Evolutionary conservation across 2,797 vertebrate genomes (phyloP).

Genomic region (Eutrigla gurnardus): DNA sequence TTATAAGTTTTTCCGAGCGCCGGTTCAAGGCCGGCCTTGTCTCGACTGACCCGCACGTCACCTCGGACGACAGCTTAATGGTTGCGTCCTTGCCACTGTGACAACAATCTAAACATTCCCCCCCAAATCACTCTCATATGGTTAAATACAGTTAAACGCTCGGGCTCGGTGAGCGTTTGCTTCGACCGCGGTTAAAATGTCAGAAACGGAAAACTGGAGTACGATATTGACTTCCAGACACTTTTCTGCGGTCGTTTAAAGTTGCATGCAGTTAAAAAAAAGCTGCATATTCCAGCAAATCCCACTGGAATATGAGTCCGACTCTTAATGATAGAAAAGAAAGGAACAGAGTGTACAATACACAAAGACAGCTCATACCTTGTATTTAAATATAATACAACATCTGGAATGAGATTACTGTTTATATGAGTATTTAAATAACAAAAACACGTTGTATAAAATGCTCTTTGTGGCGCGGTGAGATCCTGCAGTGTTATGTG

Average conservation of each 20-base stretch:
- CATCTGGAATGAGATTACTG: not conserved
- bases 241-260: slow-evolving; percentile 1
- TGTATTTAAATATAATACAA: no score
- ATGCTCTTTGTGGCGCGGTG: not conserved
- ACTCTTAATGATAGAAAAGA: not conserved
- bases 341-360: no score
- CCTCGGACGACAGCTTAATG: slow-evolving; percentile 79
- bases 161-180: slow-evolving; percentile 23
- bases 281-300: not conserved
- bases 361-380: not conserved
- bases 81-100: slow-evolving; percentile 80
- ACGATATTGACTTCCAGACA: not conserved
- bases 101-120: slow-evolving; percentile 81
- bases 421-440: not conserved
- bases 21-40: slow-evolving; percentile 50
- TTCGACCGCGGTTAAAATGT: slow-evolving; percentile 14
- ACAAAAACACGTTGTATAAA: no score
- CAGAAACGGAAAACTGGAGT: not conserved
- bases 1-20: slow-evolving; percentile 20
- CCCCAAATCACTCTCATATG: slow-evolving; percentile 84
- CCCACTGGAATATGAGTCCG: not conserved
- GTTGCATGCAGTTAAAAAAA: not conserved
- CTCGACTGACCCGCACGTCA: slow-evolving; percentile 67
- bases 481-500: not conserved
- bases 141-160: slow-evolving; percentile 25